Conservation (phyloP, 2,797 vertebrate genomes). For the Acrossocheilus wenchowensis region DNA sequence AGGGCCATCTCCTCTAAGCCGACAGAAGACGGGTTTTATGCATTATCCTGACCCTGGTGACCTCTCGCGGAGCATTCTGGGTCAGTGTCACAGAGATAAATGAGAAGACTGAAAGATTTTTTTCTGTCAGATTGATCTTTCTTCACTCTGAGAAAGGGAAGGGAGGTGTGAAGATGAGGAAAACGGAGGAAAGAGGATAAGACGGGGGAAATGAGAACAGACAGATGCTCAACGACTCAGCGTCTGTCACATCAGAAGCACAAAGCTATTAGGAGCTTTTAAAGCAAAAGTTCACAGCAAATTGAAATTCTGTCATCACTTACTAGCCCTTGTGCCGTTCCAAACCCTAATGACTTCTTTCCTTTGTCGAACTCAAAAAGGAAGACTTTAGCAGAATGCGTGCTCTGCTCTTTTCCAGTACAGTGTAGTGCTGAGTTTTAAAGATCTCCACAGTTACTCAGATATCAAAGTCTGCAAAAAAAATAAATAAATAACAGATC, state of each 20-base stretch:
- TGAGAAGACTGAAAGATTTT: constrained; percentile 6
- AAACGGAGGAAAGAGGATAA: constrained; percentile 34
- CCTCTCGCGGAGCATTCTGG: constrained; percentile 21
- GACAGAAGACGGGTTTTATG: constrained; percentile 18
- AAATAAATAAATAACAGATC: background rate
- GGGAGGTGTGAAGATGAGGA: constrained; percentile 17
- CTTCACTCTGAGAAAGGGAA: background rate
- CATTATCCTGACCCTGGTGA: constrained; percentile 18
- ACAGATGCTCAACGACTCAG: constrained; percentile 13
- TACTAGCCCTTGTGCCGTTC: background rate
- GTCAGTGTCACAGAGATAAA: constrained; percentile 39
- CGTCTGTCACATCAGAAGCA: constrained; percentile 26
- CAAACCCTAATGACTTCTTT: background rate
- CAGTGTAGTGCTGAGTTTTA: background rate
- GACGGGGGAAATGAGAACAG: constrained; percentile 13
- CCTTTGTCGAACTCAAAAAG: background rate
- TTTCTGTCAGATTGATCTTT: constrained; percentile 28
- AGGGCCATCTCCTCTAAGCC: constrained; percentile 7
- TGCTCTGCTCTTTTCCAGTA: background rate
- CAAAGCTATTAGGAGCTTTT: constrained; percentile 3
- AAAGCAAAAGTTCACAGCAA: background rate
- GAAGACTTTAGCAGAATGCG: background rate
- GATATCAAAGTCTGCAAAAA: background rate
- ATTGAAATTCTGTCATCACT: background rate
- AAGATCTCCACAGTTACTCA: background rate